Conservation (phyloP, 2,888 invertebrate species). For the Bhutanitis thaidina region DNA sequence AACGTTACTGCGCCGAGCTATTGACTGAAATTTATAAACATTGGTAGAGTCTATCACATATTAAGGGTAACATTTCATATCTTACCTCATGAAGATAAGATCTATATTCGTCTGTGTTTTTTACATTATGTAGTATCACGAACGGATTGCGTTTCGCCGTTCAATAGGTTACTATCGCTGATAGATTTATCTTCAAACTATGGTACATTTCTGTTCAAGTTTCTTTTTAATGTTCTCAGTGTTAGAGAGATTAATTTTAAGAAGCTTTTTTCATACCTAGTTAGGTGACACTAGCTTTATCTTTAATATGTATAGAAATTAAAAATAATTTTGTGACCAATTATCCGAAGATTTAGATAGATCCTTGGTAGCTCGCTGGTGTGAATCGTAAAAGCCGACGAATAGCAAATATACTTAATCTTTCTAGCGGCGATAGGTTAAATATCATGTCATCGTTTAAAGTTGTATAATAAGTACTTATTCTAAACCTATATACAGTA, state of each 20-base stretch:
- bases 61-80: not conserved
- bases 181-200: constrained; percentile 60
- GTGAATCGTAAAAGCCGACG: no score
- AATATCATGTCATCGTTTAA: no score
- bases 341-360: no score
- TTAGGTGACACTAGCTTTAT: no score
- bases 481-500: no score
- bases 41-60: constrained; percentile 36
- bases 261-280: not conserved
- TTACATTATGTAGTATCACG: constrained; percentile 30
- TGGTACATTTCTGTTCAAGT: constrained; percentile 13
- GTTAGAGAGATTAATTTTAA: not conserved
- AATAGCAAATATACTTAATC: no score
- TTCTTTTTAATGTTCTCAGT: not conserved
- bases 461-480: no score
- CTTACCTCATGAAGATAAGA: not conserved
- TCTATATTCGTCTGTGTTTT: not conserved
- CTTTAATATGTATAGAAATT: no score
- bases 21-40: constrained; percentile 67
- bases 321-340: no score
- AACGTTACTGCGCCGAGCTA: constrained; percentile 52
- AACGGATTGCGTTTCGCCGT: constrained; percentile 33
- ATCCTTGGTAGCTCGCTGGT: no score
- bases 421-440: no score
- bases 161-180: constrained; percentile 41